phyloP scores from a whole-genome alignment of 2,888 invertebrate genomes.

The Rhingia campestris region DNA sequence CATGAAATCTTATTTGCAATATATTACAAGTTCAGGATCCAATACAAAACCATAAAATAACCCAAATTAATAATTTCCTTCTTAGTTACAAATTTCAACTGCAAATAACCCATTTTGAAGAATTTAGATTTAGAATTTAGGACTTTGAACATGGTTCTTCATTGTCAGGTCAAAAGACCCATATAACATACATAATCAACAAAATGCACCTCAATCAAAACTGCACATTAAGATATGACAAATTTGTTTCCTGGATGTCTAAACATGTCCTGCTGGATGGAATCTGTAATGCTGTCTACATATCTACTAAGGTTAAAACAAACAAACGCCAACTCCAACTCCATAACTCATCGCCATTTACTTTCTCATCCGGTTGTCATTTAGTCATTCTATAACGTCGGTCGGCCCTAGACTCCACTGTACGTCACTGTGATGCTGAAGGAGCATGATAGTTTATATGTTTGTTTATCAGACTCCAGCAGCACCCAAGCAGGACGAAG shows the following conservation, averaged over 20 bases:
- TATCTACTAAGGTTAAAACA: neutral
- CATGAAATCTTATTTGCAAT: too few species aligned
- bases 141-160: too few species aligned
- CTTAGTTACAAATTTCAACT: too few species aligned
- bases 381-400: slow-evolving; percentile 53
- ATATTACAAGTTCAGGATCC: too few species aligned
- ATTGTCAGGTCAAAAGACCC: too few species aligned
- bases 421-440: slow-evolving; percentile 16
- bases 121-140: too few species aligned
- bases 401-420: slow-evolving; percentile 27
- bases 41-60: too few species aligned
- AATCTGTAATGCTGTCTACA: slow-evolving; percentile 4
- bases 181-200: neutral
- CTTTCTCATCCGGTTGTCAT: slow-evolving; percentile 55
- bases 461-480: slow-evolving; percentile 59
- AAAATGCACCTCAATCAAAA: slow-evolving; percentile 16
- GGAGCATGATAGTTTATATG: slow-evolving; percentile 35
- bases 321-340: slow-evolving; percentile 12
- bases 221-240: slow-evolving; percentile 23
- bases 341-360: slow-evolving; percentile 54
- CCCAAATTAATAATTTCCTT: too few species aligned
- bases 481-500: slow-evolving; percentile 44
- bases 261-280: slow-evolving; percentile 11
- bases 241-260: slow-evolving; percentile 35
- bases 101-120: too few species aligned